phyloP scores from a whole-genome alignment of 2,113 vertebrate genomes.

The Trinectes maculatus region DNA sequence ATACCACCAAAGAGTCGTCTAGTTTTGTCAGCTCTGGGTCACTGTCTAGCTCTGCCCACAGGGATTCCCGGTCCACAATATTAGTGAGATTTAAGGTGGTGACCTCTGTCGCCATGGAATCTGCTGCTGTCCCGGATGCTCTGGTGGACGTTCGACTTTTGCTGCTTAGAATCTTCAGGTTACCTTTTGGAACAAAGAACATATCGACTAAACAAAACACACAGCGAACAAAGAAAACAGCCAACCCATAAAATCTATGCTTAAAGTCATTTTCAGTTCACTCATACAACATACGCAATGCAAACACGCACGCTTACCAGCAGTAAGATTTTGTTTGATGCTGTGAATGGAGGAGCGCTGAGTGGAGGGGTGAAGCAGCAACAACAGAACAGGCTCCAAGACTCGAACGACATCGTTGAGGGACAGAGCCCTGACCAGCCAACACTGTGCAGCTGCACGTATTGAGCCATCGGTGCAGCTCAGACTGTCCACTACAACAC shows the following conservation, averaged over 20 bases:
- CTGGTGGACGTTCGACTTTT: slow-evolving; percentile 78
- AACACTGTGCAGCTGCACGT: slow-evolving; percentile 91
- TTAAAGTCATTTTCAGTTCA: background rate
- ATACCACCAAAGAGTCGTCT: slow-evolving; percentile 42
- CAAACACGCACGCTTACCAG: slow-evolving; percentile 75
- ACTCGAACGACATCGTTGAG: slow-evolving; percentile 91
- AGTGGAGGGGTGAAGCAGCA: slow-evolving; percentile 93
- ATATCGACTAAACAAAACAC: background rate
- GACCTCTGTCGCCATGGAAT: slow-evolving; percentile 75
- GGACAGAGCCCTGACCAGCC: slow-evolving; percentile 92
- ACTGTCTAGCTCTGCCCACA: slow-evolving; percentile 91
- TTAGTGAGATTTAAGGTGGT: slow-evolving; percentile 80
- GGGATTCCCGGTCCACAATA: slow-evolving; percentile 89
- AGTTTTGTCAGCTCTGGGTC: slow-evolving; percentile 76
- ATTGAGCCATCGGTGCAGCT: slow-evolving; percentile 90
- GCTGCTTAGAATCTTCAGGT: slow-evolving; percentile 69
- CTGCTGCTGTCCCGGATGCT: slow-evolving; percentile 45
- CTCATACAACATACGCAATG: background rate
- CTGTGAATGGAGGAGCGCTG: slow-evolving; percentile 89
- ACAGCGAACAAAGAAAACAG: background rate
- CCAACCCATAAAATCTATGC: background rate
- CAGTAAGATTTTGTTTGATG: slow-evolving; percentile 83
- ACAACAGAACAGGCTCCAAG: slow-evolving; percentile 93
- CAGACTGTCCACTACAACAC: slow-evolving; percentile 95
- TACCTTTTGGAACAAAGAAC: slow-evolving; percentile 64